Evolutionary conservation across 2,797 vertebrate species (phyloP).

Genomic region (Gadopsis marmoratus): DNA sequence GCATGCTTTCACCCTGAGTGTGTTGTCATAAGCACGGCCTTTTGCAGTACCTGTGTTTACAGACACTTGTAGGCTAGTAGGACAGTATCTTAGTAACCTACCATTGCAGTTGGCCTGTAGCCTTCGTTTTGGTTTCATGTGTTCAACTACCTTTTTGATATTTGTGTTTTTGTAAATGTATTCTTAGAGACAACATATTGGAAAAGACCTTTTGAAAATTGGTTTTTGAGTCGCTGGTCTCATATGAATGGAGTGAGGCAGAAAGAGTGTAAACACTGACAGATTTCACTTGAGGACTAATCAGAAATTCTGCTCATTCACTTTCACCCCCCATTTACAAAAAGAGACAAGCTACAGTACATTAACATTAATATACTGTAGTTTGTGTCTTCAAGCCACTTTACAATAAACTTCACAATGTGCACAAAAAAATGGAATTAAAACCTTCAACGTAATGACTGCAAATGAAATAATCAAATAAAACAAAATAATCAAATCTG

Average conservation of each 20-base stretch:
- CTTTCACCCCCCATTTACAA: neutral
- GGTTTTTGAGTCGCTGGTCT: neutral
- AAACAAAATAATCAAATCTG: neutral
- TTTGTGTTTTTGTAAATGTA: neutral
- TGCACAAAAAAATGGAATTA: no score
- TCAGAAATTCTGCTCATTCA: constrained; percentile 1
- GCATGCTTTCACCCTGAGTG: constrained; percentile 8
- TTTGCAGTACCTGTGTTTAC: constrained; percentile 32
- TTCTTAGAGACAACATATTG: neutral
- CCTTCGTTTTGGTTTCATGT: neutral
- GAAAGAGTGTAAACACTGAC: neutral
- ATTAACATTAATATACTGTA: neutral
- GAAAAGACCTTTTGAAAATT: neutral
- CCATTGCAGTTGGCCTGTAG: constrained; percentile 1
- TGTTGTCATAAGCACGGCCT: constrained; percentile 39
- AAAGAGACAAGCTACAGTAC: neutral
- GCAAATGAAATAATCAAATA: no score
- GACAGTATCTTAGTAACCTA: constrained; percentile 20
- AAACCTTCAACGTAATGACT: neutral
- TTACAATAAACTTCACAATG: neutral
- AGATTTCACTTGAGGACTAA: neutral
- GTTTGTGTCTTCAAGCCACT: neutral
- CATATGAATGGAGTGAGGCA: neutral
- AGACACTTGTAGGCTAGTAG: constrained; percentile 43
- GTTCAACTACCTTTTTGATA: neutral